Conservation (phyloP, 37 sponge, comb jelly and placozoan species). For the Mnemiopsis leidyi region DNA sequence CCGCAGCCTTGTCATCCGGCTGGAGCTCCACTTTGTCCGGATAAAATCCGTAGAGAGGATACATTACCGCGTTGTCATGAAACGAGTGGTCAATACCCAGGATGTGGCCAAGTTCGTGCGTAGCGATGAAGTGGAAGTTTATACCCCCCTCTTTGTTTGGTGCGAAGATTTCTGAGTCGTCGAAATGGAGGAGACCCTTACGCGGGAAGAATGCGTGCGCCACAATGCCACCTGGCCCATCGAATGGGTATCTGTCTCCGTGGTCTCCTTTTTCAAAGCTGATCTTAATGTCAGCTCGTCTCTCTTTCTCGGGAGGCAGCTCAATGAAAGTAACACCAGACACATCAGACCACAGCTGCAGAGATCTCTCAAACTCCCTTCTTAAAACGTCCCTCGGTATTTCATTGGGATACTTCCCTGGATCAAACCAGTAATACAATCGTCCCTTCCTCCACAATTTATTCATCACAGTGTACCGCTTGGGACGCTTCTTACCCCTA, state of each 20-base stretch:
- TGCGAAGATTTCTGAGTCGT: not conserved
- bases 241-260: not conserved
- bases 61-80: not conserved
- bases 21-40: not conserved
- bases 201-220: not conserved
- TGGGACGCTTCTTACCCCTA: not conserved
- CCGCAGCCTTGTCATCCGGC: not conserved
- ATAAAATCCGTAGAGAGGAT: not conserved
- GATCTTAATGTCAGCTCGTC: not conserved
- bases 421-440: not conserved
- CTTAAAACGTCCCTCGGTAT: not conserved
- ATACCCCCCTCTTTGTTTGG: not conserved
- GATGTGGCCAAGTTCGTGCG: constrained; percentile 14
- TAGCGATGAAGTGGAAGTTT: not conserved
- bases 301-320: not conserved
- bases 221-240: not conserved
- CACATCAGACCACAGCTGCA: not conserved
- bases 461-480: not conserved
- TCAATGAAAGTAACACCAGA: not conserved
- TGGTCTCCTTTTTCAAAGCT: not conserved
- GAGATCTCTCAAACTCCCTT: not conserved
- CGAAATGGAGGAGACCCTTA: not conserved
- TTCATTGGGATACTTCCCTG: not conserved
- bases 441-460: not conserved
- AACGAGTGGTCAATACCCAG: constrained; percentile 10